Conservation (phyloP, 2,888 invertebrate genomes). For the Subacronicta megacephala region DNA sequence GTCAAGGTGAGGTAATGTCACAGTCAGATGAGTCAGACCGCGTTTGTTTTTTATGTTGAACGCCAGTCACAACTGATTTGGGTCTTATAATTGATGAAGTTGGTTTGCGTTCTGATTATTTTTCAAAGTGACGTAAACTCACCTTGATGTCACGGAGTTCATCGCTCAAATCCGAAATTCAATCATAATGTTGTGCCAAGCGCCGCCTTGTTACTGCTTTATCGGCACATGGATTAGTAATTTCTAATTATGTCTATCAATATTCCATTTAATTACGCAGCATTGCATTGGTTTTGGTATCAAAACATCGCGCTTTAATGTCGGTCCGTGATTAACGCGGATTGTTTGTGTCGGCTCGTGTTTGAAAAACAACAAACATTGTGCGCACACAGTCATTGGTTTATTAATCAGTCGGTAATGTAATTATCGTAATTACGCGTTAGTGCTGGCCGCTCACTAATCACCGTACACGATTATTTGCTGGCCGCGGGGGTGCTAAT, state of each 20-base stretch:
- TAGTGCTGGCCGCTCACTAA: constrained; percentile 31
- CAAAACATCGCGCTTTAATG: constrained; percentile 36
- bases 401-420: constrained; percentile 53
- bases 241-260: constrained; percentile 29
- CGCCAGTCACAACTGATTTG: constrained; percentile 24
- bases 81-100: constrained; percentile 29
- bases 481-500: too few relatives aligned
- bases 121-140: constrained; percentile 28
- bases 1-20: constrained; percentile 36
- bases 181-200: constrained; percentile 14
- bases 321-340: constrained; percentile 43
- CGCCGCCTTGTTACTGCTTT: background rate
- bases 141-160: constrained; percentile 15
- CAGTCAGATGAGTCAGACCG: constrained; percentile 16
- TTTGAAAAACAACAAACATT: constrained; percentile 55
- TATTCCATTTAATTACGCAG: constrained; percentile 33
- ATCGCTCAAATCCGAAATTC: constrained; percentile 15
- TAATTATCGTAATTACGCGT: constrained; percentile 49
- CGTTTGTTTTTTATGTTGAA: constrained; percentile 24
- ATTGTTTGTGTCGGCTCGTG: constrained; percentile 47
- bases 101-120: constrained; percentile 20
- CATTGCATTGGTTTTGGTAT: constrained; percentile 36
- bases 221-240: constrained; percentile 9
- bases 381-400: constrained; percentile 42
- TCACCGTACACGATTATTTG: constrained; percentile 26